Evolutionary conservation across 2,797 vertebrate genomes (phyloP), one percentile per base, ranked within the genome.

Genomic region (Thaleichthys pacificus): DNA sequence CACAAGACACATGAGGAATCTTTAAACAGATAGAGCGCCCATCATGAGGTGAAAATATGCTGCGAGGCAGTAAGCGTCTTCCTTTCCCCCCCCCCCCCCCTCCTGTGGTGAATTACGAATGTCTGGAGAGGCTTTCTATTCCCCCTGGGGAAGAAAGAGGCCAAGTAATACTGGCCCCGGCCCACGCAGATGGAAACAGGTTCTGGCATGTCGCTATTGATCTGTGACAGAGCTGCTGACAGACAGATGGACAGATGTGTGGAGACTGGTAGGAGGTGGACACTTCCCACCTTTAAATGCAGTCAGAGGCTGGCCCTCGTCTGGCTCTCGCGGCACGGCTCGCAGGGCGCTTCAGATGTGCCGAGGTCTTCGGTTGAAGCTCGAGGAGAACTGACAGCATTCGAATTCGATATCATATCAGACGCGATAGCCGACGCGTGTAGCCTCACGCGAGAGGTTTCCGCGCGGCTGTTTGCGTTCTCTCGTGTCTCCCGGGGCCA

Each of bases 131-230:
- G n/a, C 14, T 61, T 35, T 60, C 51, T 42, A 5, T 26, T 42
- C 22, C 65, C 42, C 26, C 21, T 21, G 4, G 35, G 61, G 63
- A 56, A 47, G 21, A 42, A 51, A 3, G 54, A 71, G 74, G 51
- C 32, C 56, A 58, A 49, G 35, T 22, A 12, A 51, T 62, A 38
- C 54, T 56, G 54, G 24, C 58, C 42, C 64, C 47, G 19, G n/a
- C 30, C 57, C 58, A 5, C 30, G 38, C 58, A 5, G 56, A 58
- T 54, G 58, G 69, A 49, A 57, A 71, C 60, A 28, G 63, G 68
- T 56, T 57, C 56, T 32, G 54, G 22, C 24, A 66, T 56, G 56
- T 42, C 30, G 61, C 66, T 72, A 77, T 78, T 51, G 60, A 71
- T 68, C 67, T 69, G 69, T 21, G 70, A 35, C 75, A 19, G 67